These are phyloP conservation scores for Tokudaia tokunoshimensis DNA, from an alignment of 2,797 vertebrate species.

Conservation along the genomic window DNA sequence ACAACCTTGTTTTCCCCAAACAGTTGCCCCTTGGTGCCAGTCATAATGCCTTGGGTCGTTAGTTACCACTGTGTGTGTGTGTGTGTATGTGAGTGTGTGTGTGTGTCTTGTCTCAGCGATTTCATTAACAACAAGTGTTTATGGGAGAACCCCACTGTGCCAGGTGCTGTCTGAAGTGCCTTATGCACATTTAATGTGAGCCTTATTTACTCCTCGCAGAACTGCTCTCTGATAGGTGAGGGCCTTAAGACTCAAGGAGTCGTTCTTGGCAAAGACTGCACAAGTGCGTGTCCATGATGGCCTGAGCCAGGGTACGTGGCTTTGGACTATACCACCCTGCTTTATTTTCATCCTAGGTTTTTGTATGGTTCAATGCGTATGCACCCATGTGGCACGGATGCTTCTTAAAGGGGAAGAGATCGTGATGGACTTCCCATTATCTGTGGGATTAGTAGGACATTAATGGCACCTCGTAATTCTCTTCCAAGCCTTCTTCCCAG, in stretches of 20 bases:
- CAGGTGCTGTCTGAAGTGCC: neutral
- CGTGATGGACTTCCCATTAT: accelerated
- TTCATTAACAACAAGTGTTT: neutral
- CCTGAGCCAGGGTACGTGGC: neutral
- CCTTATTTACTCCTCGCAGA: neutral
- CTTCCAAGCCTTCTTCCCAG: neutral
- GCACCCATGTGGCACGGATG: neutral
- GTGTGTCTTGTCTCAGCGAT: neutral
- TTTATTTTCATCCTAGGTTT: neutral
- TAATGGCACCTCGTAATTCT: neutral
- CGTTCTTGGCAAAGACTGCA: neutral
- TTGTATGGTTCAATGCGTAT: neutral
- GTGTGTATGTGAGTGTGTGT: neutral
- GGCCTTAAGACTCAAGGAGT: neutral
- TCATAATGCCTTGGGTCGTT: neutral
- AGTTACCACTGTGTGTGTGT: neutral
- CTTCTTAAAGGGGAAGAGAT: neutral
- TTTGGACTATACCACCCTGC: neutral
- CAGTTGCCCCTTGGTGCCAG: neutral
- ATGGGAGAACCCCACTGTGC: neutral
- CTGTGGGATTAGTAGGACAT: neutral
- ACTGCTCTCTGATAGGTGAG: conserved; percentile 17
- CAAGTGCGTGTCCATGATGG: accelerated
- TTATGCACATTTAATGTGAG: neutral
- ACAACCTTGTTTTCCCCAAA: neutral